phyloP scores from a whole-genome alignment of 2,888 invertebrate species.

The Drosophila mimica region DNA sequence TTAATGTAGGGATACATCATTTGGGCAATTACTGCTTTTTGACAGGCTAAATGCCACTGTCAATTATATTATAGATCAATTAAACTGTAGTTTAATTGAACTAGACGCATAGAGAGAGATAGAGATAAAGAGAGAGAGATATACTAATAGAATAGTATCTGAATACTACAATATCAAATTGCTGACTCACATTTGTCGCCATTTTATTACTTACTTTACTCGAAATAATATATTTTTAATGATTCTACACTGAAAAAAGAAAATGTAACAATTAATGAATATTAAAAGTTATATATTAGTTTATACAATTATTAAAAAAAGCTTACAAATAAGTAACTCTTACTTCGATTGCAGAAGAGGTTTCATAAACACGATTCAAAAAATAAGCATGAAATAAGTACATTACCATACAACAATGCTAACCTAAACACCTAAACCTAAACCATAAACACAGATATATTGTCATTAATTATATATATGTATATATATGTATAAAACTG shows the following conservation, averaged over 20 bases:
- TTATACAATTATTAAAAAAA: not conserved
- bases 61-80: conserved; percentile 7
- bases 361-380: not conserved
- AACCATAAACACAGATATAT: not conserved
- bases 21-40: conserved; percentile 4
- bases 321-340: not conserved
- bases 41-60: conserved; percentile 32
- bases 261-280: not conserved
- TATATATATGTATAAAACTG: not conserved
- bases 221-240: not conserved
- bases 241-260: not conserved
- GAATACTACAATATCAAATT: not conserved
- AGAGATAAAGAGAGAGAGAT: not conserved
- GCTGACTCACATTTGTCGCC: not conserved
- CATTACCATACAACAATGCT: not conserved
- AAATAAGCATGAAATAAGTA: not conserved
- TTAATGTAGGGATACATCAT: conserved; percentile 36
- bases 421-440: too few species aligned
- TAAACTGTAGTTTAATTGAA: not conserved
- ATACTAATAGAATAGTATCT: not conserved
- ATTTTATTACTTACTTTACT: not conserved
- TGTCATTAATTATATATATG: too few species aligned
- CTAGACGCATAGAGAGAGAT: not conserved
- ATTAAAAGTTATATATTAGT: not conserved
- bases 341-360: not conserved